Evolutionary conservation across 2,797 vertebrate genomes (phyloP), one percentile per base, ranked within the genome.

Genomic region (Tangara arthus): DNA sequence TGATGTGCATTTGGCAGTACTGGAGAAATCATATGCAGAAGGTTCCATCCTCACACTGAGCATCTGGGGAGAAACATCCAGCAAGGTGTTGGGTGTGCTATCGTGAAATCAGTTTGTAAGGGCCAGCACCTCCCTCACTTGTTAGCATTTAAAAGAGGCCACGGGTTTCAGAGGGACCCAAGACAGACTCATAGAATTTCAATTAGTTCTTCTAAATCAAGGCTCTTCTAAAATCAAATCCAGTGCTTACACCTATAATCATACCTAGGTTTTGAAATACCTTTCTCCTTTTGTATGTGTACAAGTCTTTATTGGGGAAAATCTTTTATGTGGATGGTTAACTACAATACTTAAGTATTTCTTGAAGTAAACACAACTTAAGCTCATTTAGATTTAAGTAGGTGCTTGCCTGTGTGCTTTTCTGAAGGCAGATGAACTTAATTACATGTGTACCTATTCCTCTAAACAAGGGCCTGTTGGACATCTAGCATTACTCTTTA

Each of bases 321-420:
- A 80, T 55, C 65, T 83, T 95, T 85, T 46, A 76, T 77, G 87
- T 21, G 61, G 42, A 89, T 50, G n/a, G 71, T 72, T 95, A 92
- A 85, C 81, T 93, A 89, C 79, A 85, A 4, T 52, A 81, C 65
- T 95, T 89, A 91, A 89, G 79, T 81, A 82, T 91, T 95, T 92
- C 57, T 85, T 89, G 68, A 93, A 95, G 90, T 68, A 95, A 95
- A 95, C 65, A 84, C 60, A 87, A 80, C 83, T 94, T 93, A 91
- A 83, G 41, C 59, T 79, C 70, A 59, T 94, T 94, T 87, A 79
- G 66, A 82, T 84, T 90, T 82, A 95, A 92, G 87, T 27, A 94
- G 63, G 42, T 68, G 53, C 79, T 86, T 87, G 66, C 26, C 68
- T 86, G 61, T 61, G 89, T 88, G 65, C 61, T 91, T 69, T 95